A percentile compares a stretch with the other conserved stretches of the same genome.
These are phyloP conservation scores for Brenthis daphne DNA, from an alignment of 2,888 invertebrate species.

Conservation along the genomic window DNA sequence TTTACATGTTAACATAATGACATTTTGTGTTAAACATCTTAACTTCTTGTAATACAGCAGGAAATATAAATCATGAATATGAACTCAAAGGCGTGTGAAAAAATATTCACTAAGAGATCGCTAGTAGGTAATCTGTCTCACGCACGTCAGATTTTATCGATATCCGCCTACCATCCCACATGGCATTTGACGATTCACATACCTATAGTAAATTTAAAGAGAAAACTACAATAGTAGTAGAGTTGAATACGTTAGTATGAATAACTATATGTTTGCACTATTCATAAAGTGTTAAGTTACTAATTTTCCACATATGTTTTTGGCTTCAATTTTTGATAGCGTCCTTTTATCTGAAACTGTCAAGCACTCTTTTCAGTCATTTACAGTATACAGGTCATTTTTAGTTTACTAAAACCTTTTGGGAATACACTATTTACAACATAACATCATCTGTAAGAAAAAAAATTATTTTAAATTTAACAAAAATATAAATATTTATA, in stretches of 20 bases:
- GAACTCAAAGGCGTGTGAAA: conserved; percentile 32
- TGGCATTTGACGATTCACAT: conserved; percentile 60
- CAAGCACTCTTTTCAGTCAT: too few species aligned
- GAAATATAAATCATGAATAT: conserved; percentile 19
- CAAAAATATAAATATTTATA: too few species aligned
- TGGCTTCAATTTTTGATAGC: too few species aligned
- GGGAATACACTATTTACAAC: too few species aligned
- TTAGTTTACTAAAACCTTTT: too few species aligned
- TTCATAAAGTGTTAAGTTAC: too few species aligned
- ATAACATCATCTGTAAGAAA: too few species aligned
- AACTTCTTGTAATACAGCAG: background rate
- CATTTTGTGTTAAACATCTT: background rate
- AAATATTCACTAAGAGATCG: conserved; percentile 38
- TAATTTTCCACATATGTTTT: too few species aligned
- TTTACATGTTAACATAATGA: too few species aligned
- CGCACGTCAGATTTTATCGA: conserved; percentile 68
- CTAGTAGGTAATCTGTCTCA: conserved; percentile 61
- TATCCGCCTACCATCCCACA: conserved; percentile 45
- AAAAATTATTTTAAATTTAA: too few species aligned
- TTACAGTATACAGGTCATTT: too few species aligned
- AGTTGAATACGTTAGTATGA: conserved; percentile 1
- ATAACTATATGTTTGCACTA: background rate
- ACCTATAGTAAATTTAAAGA: conserved; percentile 7
- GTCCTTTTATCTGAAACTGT: too few species aligned
- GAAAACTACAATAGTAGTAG: background rate